Conservation (phyloP, 2,888 invertebrate species). For the Archips crataeganus region DNA sequence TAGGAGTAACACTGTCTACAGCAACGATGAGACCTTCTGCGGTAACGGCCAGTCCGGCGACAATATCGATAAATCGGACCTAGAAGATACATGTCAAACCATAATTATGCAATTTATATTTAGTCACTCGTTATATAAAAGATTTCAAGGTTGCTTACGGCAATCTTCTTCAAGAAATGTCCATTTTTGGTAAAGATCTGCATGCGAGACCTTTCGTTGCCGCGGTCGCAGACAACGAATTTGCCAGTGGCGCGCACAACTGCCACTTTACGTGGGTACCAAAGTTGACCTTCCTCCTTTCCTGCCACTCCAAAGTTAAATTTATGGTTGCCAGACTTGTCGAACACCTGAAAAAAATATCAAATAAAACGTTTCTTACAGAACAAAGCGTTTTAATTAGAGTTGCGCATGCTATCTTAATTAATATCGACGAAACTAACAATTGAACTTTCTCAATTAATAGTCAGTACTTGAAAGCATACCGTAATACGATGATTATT, state of each 20-base stretch:
- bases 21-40: slow-evolving; percentile 97
- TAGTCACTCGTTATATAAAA: slow-evolving; percentile 20
- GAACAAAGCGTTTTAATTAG: not conserved
- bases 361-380: not conserved
- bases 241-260: slow-evolving; percentile 95
- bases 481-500: slow-evolving; percentile 98
- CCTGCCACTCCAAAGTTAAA: slow-evolving; percentile 98
- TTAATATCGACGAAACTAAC: not conserved
- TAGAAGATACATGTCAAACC: slow-evolving; percentile 46
- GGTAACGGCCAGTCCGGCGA: slow-evolving; percentile 97
- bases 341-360: slow-evolving; percentile 90
- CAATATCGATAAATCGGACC: slow-evolving; percentile 93
- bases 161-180: slow-evolving; percentile 97
- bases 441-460: slow-evolving; percentile 11
- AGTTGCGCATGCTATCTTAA: not conserved
- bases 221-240: slow-evolving; percentile 98
- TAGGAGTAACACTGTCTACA: slow-evolving; percentile 98
- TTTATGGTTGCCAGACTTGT: slow-evolving; percentile 96
- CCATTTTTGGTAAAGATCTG: slow-evolving; percentile 98
- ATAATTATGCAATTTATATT: not conserved
- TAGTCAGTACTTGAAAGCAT: slow-evolving; percentile 44
- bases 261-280: slow-evolving; percentile 98
- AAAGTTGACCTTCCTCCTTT: slow-evolving; percentile 97
- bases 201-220: slow-evolving; percentile 98
- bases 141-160: slow-evolving; percentile 69